A percentile compares a stretch with the other conserved stretches of the same genome.
These are phyloP conservation scores for Calliphora vomitoria DNA, from an alignment of 2,888 invertebrate genomes.

Conservation along the genomic window DNA sequence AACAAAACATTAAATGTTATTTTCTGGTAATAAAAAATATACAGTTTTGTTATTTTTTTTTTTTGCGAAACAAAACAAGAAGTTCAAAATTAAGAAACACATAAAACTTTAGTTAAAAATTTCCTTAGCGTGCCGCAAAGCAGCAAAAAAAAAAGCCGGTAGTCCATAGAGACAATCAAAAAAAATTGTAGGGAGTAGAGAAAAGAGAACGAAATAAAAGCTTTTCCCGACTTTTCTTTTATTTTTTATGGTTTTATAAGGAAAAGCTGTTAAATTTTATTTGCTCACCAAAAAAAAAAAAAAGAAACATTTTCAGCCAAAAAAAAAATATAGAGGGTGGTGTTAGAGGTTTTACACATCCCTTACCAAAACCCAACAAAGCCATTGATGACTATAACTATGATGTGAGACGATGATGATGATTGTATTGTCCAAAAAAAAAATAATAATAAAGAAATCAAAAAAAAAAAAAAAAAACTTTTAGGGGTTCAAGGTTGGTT, in stretches of 20 bases:
- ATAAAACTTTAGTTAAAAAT: slow-evolving; percentile 58
- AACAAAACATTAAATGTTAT: slow-evolving; percentile 62
- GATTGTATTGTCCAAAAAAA: slow-evolving; percentile 12
- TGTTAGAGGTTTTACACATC: background rate
- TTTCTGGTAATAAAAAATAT: slow-evolving; percentile 55
- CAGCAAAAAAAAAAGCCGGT: slow-evolving; percentile 6
- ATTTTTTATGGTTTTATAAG: slow-evolving; percentile 18
- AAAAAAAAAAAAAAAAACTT: background rate
- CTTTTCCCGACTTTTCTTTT: slow-evolving; percentile 11
- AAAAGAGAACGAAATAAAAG: background rate
- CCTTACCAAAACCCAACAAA: slow-evolving; percentile 7
- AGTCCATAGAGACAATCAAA: slow-evolving; percentile 24
- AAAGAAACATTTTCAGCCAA: too few species aligned
- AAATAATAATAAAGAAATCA: background rate
- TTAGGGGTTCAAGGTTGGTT: slow-evolving; percentile 59
- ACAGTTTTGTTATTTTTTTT: slow-evolving; percentile 11
- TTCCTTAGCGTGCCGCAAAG: background rate
- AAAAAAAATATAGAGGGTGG: slow-evolving; percentile 9
- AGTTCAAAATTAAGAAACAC: slow-evolving; percentile 51
- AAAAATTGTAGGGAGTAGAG: background rate
- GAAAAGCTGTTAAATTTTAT: slow-evolving; percentile 49
- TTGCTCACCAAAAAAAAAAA: background rate
- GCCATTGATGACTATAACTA: slow-evolving; percentile 32
- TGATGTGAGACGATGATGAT: slow-evolving; percentile 20
- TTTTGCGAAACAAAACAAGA: slow-evolving; percentile 43